Evolutionary conservation across 2,888 invertebrate species (phyloP).

Genomic region (Sarcophaga carnaria): DNA sequence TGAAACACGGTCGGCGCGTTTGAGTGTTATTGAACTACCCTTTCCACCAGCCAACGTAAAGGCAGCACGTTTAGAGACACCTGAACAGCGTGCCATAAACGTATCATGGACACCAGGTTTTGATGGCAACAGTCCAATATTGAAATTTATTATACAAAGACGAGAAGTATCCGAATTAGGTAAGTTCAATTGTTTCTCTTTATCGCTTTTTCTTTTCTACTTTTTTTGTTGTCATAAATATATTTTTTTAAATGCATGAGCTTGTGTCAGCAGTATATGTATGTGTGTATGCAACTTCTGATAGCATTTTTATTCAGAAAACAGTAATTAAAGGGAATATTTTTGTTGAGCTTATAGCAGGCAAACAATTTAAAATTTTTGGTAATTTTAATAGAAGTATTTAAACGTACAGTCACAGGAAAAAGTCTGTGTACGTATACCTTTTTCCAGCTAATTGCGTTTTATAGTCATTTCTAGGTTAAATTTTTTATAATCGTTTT

Average conservation of each 20-base stretch:
- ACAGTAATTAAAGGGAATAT: too few relatives aligned
- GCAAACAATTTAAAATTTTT: too few relatives aligned
- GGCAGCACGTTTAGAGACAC: constrained; percentile 87
- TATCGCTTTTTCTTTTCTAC: background rate
- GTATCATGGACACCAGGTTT: constrained; percentile 98
- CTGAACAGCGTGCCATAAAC: constrained; percentile 91
- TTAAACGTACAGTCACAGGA: too few relatives aligned
- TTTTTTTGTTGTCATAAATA: constrained; percentile 3
- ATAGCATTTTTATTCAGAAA: too few relatives aligned
- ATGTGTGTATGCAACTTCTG: too few relatives aligned
- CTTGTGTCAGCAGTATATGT: too few relatives aligned
- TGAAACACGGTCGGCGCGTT: constrained; percentile 92
- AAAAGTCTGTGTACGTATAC: too few relatives aligned
- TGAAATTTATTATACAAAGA: constrained; percentile 95
- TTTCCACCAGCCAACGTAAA: constrained; percentile 94
- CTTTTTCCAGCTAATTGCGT: too few relatives aligned
- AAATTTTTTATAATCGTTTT: too few relatives aligned
- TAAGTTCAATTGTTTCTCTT: constrained; percentile 80
- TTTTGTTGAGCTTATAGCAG: too few relatives aligned
- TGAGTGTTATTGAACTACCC: constrained; percentile 96
- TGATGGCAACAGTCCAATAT: constrained; percentile 97
- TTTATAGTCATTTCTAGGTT: too few relatives aligned
- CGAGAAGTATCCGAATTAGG: constrained; percentile 94
- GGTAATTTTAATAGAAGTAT: too few relatives aligned
- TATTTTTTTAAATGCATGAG: constrained; percentile 33